Conservation (phyloP, 2,797 vertebrate species). For the Arremon brunneinucha region DNA sequence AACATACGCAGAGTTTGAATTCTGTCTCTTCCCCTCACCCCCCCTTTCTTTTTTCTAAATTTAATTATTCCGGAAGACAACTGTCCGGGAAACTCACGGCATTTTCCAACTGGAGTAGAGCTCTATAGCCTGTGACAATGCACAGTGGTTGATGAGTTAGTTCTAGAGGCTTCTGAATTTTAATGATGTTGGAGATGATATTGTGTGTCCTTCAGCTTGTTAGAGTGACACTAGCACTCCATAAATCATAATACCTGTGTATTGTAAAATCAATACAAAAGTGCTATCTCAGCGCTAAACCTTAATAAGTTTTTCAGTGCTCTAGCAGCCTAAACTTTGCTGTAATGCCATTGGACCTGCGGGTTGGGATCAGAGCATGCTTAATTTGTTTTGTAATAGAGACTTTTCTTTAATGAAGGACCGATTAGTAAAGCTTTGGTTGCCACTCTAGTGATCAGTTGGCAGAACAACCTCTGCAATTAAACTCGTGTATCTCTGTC, state of each 20-base stretch:
- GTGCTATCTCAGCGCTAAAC: slow-evolving; percentile 98
- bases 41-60: not conserved
- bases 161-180: slow-evolving; percentile 99
- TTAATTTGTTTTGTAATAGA: slow-evolving; percentile 99
- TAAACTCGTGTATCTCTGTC: slow-evolving; percentile 95
- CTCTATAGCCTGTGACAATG: slow-evolving; percentile 86
- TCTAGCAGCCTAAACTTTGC: slow-evolving; percentile 97
- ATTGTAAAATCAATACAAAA: slow-evolving; percentile 99
- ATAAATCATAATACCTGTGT: slow-evolving; percentile 99
- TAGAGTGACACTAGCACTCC: slow-evolving; percentile 99
- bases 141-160: slow-evolving; percentile 94
- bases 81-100: slow-evolving; percentile 47
- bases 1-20: not conserved
- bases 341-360: slow-evolving; percentile 90
- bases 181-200: slow-evolving; percentile 99
- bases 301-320: slow-evolving; percentile 96
- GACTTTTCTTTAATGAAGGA: slow-evolving; percentile 99
- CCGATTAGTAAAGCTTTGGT: slow-evolving; percentile 97
- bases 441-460: slow-evolving; percentile 97
- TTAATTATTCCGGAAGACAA: slow-evolving; percentile 16
- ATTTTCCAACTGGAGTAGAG: slow-evolving; percentile 64
- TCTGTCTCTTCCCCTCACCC: not conserved
- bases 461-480: slow-evolving; percentile 94
- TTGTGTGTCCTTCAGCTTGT: slow-evolving; percentile 99
- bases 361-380: slow-evolving; percentile 95